A percentile compares a stretch with the other conserved stretches of the same genome.
Conservation (phyloP, 2,797 vertebrate species). For the Spinus olivaceus region DNA sequence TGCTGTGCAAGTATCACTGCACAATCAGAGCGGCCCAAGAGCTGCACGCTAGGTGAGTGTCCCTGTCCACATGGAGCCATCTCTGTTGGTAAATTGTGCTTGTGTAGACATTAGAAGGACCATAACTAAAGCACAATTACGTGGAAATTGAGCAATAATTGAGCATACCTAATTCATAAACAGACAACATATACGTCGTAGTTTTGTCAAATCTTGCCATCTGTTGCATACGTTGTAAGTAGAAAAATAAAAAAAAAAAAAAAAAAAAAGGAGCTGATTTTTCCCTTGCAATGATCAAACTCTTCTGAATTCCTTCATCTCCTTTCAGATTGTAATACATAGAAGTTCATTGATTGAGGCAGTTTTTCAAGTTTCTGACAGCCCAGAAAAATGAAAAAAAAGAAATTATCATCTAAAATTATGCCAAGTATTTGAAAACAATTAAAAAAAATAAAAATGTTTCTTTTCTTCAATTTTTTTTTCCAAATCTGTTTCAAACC, state of each 20-base stretch:
- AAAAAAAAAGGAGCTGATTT: neutral
- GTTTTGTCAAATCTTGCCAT: slow-evolving; percentile 33
- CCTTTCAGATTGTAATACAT: slow-evolving; percentile 3
- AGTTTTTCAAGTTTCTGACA: slow-evolving; percentile 26
- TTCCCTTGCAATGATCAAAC: neutral
- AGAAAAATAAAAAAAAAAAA: neutral
- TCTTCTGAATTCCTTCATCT: neutral
- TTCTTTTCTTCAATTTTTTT: neutral
- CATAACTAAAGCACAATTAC: neutral
- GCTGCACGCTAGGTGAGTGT: neutral
- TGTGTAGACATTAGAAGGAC: neutral
- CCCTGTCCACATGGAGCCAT: neutral
- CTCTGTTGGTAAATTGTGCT: neutral
- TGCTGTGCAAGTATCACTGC: neutral
- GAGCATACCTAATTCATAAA: slow-evolving; percentile 34
- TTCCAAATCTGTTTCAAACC: neutral
- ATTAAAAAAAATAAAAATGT: neutral
- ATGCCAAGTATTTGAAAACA: slow-evolving; percentile 30
- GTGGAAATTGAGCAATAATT: slow-evolving; percentile 4
- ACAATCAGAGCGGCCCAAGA: neutral
- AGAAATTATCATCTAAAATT: slow-evolving; percentile 5
- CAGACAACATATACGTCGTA: neutral
- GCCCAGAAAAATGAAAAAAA: slow-evolving; percentile 11
- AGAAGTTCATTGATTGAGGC: slow-evolving; percentile 22
- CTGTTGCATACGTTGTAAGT: slow-evolving; percentile 1